Evolutionary conservation across 2,888 invertebrate species (phyloP).

Genomic region (Thysanoteuthis rhombus): DNA sequence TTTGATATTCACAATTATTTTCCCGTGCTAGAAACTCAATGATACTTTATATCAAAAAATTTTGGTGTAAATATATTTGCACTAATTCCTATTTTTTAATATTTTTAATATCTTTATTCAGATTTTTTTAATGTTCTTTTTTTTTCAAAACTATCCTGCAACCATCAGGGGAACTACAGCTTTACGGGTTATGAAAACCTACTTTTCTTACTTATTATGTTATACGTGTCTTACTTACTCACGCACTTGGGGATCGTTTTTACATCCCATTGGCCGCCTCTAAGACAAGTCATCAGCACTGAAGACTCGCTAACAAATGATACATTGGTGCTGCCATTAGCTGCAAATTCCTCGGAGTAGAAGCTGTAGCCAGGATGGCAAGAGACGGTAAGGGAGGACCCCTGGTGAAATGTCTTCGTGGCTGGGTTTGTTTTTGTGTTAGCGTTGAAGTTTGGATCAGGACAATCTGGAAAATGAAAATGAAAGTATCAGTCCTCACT

Average conservation of each 20-base stretch:
- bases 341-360: background rate
- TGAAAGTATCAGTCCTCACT: too few relatives aligned
- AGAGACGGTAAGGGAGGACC: conserved; percentile 37
- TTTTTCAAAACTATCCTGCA: too few relatives aligned
- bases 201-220: too few relatives aligned
- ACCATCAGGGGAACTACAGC: too few relatives aligned
- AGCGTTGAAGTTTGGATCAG: conserved; percentile 35
- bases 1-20: too few relatives aligned
- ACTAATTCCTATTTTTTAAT: too few relatives aligned
- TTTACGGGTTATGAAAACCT: too few relatives aligned
- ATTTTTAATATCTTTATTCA: too few relatives aligned
- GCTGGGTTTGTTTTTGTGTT: conserved; percentile 33
- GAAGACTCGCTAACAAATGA: conserved; percentile 34
- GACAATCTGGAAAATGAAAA: conserved; percentile 42
- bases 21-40: too few relatives aligned
- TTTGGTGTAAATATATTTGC: too few relatives aligned
- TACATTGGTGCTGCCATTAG: conserved; percentile 25
- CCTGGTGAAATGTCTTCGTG: conserved; percentile 34
- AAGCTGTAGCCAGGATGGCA: conserved; percentile 43
- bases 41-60: too few relatives aligned
- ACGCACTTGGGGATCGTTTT: conserved; percentile 41
- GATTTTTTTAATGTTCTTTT: too few relatives aligned
- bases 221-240: conserved; percentile 61
- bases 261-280: conserved; percentile 45
- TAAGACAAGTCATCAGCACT: conserved; percentile 42